Percentiles rank a stretch among this genome's conserved stretches.
phyloP scores from a whole-genome alignment of 2,888 invertebrate genomes.

The Tachina lurida region DNA sequence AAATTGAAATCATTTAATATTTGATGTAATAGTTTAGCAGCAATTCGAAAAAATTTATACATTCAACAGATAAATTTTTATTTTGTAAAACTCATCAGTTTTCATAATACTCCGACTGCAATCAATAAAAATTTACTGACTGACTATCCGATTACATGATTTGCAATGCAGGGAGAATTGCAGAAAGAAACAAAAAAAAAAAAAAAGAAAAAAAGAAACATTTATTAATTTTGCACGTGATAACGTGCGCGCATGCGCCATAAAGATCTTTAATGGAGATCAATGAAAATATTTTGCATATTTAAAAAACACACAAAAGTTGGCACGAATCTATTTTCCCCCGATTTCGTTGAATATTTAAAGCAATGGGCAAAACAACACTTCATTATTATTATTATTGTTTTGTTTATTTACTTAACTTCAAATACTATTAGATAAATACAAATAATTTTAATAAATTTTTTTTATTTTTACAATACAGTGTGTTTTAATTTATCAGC shows the following conservation, averaged over 20 bases:
- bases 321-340: background rate
- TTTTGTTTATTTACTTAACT: too few species aligned
- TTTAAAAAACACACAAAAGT: conserved; percentile 21
- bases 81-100: background rate
- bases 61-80: background rate
- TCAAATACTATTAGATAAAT: too few species aligned
- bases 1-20: too few species aligned
- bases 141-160: conserved; percentile 3
- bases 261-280: conserved; percentile 46
- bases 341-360: background rate
- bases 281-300: conserved; percentile 49
- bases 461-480: background rate
- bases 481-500: background rate
- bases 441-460: too few species aligned
- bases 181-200: background rate
- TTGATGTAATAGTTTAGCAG: too few species aligned
- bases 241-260: conserved; percentile 46
- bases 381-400: too few species aligned
- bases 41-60: background rate
- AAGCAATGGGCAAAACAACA: background rate
- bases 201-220: background rate
- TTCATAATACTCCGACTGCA: background rate
- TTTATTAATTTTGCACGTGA: conserved; percentile 50
- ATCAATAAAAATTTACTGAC: conserved; percentile 6
- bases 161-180: background rate